These are phyloP conservation scores for Acrossocheilus fasciatus DNA, from an alignment of 2,797 vertebrate genomes.

Conservation along the genomic window DNA sequence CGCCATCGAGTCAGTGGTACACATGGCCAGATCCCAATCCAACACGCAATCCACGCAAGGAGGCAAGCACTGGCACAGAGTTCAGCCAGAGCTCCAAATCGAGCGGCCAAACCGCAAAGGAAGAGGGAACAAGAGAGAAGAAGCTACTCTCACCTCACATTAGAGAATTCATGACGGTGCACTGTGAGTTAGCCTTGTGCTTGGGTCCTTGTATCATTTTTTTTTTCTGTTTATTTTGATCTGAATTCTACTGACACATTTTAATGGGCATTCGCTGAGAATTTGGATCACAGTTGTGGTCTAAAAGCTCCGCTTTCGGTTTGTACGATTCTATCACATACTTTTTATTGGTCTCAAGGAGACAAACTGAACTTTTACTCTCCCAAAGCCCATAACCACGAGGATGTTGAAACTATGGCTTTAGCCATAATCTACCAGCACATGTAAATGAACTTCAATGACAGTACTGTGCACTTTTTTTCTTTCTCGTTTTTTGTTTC, in stretches of 20 bases:
- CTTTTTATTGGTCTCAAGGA: constrained; percentile 46
- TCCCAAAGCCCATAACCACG: constrained; percentile 56
- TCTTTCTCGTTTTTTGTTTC: constrained; percentile 53
- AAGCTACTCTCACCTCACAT: constrained; percentile 74
- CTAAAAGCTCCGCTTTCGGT: constrained; percentile 62
- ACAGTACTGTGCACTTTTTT: constrained; percentile 80
- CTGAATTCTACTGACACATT: constrained; percentile 51
- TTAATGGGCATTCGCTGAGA: constrained; percentile 67
- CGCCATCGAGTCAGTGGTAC: constrained; percentile 95
- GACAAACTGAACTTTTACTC: constrained; percentile 53
- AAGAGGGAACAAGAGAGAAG: constrained; percentile 79
- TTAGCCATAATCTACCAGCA: constrained; percentile 85
- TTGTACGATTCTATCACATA: constrained; percentile 45
- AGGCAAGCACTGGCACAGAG: constrained; percentile 78
- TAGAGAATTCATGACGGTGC: constrained; percentile 69
- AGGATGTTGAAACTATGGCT: constrained; percentile 76
- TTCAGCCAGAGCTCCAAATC: constrained; percentile 75
- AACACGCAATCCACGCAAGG: constrained; percentile 63
- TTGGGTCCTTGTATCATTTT: constrained; percentile 64
- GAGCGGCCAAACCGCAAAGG: constrained; percentile 84
- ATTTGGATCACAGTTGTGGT: constrained; percentile 62
- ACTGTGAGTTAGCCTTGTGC: constrained; percentile 63
- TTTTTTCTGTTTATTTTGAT: constrained; percentile 45
- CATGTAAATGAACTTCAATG: constrained; percentile 74
- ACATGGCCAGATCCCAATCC: constrained; percentile 85